A percentile compares a stretch with the other conserved stretches of the same genome.
Evolutionary conservation across 2,797 vertebrate species (phyloP).

Genomic region (Artibeus jamaicensis): DNA sequence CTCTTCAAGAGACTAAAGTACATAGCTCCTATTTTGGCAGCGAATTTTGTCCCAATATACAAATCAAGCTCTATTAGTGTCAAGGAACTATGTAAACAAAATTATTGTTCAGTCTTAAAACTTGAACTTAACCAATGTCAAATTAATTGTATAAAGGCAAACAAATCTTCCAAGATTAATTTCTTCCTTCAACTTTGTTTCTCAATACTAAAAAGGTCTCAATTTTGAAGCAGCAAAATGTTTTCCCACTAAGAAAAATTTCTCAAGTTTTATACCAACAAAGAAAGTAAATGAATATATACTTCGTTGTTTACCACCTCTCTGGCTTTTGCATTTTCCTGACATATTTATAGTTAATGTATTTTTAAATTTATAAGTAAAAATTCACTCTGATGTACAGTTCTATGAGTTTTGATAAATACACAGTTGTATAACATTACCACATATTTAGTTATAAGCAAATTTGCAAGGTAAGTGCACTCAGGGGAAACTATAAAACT

Average conservation of each 20-base stretch:
- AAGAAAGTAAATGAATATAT: background rate
- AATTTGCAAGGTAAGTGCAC: background rate
- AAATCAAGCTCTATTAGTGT: background rate
- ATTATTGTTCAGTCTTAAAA: conserved; percentile 22
- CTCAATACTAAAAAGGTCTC: background rate
- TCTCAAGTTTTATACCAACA: conserved; percentile 5
- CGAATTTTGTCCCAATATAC: background rate
- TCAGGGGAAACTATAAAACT: background rate
- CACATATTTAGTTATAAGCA: background rate
- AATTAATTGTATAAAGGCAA: conserved; percentile 21
- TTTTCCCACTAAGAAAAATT: conserved; percentile 15
- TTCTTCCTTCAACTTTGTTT: conserved; percentile 37
- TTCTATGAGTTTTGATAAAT: conserved; percentile 11
- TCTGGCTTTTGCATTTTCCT: conserved; percentile 11
- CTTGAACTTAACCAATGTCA: conserved; percentile 8
- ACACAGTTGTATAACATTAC: background rate
- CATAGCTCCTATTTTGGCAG: background rate
- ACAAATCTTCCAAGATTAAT: conserved; percentile 34
- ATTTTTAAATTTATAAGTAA: conserved; percentile 23
- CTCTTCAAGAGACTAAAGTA: background rate
- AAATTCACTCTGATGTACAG: background rate
- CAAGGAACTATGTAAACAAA: background rate
- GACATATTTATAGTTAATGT: background rate
- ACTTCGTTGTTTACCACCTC: background rate
- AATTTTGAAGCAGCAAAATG: background rate